Conservation (phyloP, 2,797 vertebrate genomes). For the Hydrophis major region DNA sequence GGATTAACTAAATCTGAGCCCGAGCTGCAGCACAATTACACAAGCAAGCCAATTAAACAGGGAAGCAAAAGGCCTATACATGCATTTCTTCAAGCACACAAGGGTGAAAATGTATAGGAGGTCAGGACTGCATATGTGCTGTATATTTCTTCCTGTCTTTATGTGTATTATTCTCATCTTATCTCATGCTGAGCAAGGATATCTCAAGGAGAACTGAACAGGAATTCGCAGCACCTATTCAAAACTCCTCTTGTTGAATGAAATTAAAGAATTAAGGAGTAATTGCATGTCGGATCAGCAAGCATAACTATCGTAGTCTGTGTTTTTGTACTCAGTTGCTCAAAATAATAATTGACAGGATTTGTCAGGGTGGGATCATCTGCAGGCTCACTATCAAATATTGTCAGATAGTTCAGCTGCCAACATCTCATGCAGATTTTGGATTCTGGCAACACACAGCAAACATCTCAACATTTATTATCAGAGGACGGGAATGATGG, state of each 20-base stretch:
- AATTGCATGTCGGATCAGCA: not conserved
- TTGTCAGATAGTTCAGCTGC: not conserved
- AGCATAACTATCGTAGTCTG: not conserved
- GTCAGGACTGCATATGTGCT: not conserved
- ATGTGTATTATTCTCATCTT: not conserved
- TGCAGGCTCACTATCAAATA: not conserved
- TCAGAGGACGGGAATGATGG: not conserved
- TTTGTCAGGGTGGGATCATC: not conserved
- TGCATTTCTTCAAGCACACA: not conserved
- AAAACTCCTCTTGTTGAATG: not conserved
- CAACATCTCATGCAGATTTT: not conserved
- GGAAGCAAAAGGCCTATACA: not conserved
- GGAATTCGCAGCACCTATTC: not conserved
- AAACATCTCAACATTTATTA: not conserved
- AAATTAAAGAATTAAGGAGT: not conserved
- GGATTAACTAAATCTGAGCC: not conserved
- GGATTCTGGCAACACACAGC: not conserved
- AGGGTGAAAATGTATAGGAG: not conserved
- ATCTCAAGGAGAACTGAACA: not conserved
- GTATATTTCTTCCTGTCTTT: not conserved
- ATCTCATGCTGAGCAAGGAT: not conserved
- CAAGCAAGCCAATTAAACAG: not conserved
- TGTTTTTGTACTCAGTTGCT: not conserved
- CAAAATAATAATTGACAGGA: not conserved
- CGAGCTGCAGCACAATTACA: not conserved